A percentile compares a stretch with the other conserved stretches of the same genome.
Conservation (phyloP, 2,797 vertebrate genomes). For the Nyctalus aviator region DNA sequence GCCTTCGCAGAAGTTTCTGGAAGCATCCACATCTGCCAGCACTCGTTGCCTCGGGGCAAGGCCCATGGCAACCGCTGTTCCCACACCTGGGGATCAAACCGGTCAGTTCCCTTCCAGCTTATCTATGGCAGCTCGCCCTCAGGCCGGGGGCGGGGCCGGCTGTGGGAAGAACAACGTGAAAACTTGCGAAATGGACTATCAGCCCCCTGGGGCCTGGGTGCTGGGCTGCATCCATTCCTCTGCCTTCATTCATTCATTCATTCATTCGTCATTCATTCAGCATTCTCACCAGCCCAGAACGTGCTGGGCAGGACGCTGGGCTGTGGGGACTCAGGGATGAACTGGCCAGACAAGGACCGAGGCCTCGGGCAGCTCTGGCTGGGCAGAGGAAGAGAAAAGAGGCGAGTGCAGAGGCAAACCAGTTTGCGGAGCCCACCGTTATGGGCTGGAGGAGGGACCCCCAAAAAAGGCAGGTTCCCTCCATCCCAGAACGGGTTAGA, state of each 20-base stretch:
- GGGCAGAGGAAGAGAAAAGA: not conserved
- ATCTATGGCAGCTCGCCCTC: not conserved
- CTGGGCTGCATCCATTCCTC: not conserved
- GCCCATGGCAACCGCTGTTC: not conserved
- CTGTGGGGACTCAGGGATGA: not conserved
- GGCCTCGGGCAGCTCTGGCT: not conserved
- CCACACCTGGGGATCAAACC: not conserved
- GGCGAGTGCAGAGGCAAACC: not conserved
- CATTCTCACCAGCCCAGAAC: not conserved
- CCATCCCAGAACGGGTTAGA: not conserved
- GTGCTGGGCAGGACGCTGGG: no score
- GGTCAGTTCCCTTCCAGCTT: not conserved
- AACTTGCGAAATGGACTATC: not conserved
- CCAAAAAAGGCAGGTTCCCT: not conserved
- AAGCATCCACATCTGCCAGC: not conserved
- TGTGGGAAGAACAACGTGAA: not conserved
- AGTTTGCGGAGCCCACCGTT: not conserved
- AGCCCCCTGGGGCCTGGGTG: not conserved
- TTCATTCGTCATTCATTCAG: not conserved
- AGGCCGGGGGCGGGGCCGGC: not conserved
- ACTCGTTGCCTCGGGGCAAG: not conserved
- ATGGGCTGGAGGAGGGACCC: not conserved
- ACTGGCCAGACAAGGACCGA: not conserved
- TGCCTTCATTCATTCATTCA: not conserved
- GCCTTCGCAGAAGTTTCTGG: not conserved